A percentile compares a stretch with the other conserved stretches of the same genome.
Evolutionary conservation across 1,140 invertebrate species (phyloP).

Genomic region (Heliconius hewitsoni): DNA sequence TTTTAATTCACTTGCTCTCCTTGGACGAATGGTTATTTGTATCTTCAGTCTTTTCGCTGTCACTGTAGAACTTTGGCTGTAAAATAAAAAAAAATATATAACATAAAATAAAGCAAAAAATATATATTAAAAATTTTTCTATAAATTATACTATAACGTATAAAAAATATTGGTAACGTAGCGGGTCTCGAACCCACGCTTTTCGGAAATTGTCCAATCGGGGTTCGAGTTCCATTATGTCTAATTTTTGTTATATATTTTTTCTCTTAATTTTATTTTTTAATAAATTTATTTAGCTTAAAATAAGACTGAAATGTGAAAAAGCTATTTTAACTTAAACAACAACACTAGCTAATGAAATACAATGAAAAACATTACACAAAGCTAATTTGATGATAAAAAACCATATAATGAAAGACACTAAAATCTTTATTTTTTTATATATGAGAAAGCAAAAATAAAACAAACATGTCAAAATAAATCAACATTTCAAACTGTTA

Average conservation of each 20-base stretch:
- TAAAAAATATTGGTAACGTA: no score
- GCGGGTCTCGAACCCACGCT: no score
- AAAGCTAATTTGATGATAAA: background rate
- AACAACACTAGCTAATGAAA: background rate
- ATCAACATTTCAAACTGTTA: conserved; percentile 13
- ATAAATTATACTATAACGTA: no score
- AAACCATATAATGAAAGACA: background rate
- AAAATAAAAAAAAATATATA: conserved; percentile 30
- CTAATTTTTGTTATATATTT: no score
- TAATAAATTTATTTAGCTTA: no score
- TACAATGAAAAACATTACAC: background rate
- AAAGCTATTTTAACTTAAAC: no score
- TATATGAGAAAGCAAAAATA: background rate
- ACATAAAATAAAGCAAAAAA: background rate
- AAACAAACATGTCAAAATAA: background rate
- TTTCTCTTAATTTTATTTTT: no score
- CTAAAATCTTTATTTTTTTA: background rate
- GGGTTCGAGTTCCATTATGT: no score
- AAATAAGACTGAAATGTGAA: no score
- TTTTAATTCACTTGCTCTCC: conserved; percentile 62
- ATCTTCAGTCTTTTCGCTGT: conserved; percentile 83
- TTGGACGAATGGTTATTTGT: conserved; percentile 80
- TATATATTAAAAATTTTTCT: no score
- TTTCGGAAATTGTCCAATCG: no score
- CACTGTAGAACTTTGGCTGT: conserved; percentile 85